phyloP scores from a whole-genome alignment of 2,113 vertebrate species.

The Gulo gulo region DNA sequence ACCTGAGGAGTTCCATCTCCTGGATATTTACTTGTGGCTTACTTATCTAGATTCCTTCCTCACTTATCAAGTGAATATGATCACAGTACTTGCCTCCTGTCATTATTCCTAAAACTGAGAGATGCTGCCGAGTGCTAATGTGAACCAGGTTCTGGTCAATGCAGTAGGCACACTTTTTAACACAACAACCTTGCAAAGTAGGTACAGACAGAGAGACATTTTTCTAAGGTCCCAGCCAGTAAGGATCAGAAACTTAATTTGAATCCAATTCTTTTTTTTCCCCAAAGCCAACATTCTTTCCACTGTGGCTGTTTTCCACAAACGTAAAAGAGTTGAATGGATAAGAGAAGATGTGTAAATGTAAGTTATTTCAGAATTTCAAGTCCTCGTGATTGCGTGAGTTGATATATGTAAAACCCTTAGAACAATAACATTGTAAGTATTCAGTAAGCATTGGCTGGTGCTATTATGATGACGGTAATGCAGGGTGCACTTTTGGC shows the following conservation, averaged over 20 bases:
- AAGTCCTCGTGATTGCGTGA: constrained; percentile 8
- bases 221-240: background rate
- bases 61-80: background rate
- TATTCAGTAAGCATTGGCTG: background rate
- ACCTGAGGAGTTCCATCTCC: background rate
- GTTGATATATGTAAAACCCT: background rate
- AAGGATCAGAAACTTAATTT: background rate
- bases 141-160: background rate
- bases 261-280: background rate
- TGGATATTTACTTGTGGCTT: background rate
- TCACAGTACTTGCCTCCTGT: background rate
- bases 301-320: background rate
- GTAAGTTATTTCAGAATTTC: background rate
- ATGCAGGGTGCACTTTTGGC: background rate
- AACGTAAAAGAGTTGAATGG: background rate
- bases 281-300: background rate
- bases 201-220: background rate
- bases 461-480: background rate
- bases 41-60: background rate
- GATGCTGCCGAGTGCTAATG: background rate
- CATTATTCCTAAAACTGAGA: background rate
- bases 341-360: background rate
- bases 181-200: background rate
- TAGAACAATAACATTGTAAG: background rate
- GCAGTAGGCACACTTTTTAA: background rate